These are phyloP conservation scores for Trichosurus vulpecula DNA, from an alignment of 2,797 vertebrate genomes.

Conservation along the genomic window DNA sequence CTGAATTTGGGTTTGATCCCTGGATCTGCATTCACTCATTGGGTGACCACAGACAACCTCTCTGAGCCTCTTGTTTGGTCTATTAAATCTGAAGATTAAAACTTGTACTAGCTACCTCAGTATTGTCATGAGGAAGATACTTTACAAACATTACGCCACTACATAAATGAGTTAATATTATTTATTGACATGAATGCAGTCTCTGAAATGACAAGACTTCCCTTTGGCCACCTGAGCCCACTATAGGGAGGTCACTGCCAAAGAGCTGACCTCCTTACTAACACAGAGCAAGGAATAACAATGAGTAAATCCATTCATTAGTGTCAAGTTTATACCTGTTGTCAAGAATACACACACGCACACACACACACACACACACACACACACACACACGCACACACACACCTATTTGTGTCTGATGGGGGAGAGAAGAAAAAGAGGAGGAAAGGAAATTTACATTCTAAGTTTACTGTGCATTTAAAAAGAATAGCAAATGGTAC, in stretches of 20 bases:
- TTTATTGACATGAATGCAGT: not conserved
- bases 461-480: not conserved
- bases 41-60: not conserved
- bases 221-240: not conserved
- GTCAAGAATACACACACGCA: not conserved
- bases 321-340: not conserved
- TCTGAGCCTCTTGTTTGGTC: not conserved
- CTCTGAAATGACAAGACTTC: not conserved
- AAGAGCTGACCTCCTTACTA: not conserved
- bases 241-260: not conserved
- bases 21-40: not conserved
- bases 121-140: not conserved
- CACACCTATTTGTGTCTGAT: not conserved
- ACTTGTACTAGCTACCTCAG: not conserved
- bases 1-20: not conserved
- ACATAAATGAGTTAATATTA: not conserved
- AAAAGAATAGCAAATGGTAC: not conserved
- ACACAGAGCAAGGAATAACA: not conserved
- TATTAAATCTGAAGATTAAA: not conserved
- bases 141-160: not conserved
- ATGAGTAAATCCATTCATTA: not conserved
- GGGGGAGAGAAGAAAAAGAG: not conserved
- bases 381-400: not conserved
- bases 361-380: accelerated
- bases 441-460: not conserved